phyloP scores from a whole-genome alignment of 2,113 vertebrate genomes.

The Falcunculus frontatus region DNA sequence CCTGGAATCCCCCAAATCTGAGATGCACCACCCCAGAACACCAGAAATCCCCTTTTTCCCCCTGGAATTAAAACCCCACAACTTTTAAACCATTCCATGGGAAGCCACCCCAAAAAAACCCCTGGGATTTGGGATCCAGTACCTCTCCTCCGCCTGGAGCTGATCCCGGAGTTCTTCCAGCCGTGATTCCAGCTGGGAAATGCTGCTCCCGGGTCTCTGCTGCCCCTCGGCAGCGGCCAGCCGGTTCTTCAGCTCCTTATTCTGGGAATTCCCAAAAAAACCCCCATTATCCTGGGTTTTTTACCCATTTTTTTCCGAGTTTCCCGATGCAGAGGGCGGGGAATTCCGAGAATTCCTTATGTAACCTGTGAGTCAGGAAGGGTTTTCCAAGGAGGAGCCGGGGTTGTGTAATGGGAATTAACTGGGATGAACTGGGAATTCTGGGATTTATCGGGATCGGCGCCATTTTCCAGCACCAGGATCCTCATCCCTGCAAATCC shows the following conservation, averaged over 20 bases:
- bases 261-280: neutral
- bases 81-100: neutral
- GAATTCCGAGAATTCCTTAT: neutral
- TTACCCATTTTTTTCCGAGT: neutral
- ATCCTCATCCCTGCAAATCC: neutral
- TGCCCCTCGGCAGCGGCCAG: neutral
- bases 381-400: neutral
- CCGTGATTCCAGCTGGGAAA: neutral
- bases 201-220: neutral
- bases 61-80: neutral
- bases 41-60: neutral
- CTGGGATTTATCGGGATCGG: neutral
- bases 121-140: neutral
- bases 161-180: neutral
- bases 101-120: neutral
- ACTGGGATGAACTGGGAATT: neutral
- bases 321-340: neutral
- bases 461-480: neutral
- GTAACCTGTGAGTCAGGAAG: neutral
- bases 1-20: neutral
- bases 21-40: neutral
- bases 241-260: neutral
- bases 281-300: fast-evolving
- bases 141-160: neutral
- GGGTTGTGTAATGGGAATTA: neutral